Base-by-base conservation (phyloP, 2,797 vertebrate species). In the Pseudomugil tenellus region DNA sequence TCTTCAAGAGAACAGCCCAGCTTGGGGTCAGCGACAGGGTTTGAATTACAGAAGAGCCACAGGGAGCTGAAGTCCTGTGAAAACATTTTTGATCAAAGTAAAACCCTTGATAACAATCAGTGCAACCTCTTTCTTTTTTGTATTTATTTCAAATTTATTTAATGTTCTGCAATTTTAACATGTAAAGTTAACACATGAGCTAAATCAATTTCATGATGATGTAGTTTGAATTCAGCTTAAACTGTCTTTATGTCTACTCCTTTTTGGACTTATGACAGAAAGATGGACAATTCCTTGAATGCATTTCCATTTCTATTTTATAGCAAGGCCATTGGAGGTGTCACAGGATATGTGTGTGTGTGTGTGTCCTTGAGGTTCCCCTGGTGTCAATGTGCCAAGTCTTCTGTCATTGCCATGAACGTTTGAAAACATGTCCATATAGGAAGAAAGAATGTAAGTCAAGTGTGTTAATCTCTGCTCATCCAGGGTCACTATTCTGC, bases 281-380 rank as follows among this genome's bases (percentile, higher is more conserved):
- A 67, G 58, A 74, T 75, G 34, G 66, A 67, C 46, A 2, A 59
- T 51, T 63, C 67, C 67, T 84, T 78, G 62, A 72, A 55, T 58
- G 12, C 26, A 39, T 31, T 57, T 76, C 34, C 55, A 21, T 16
- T 34, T 67, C 9, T 56, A n/a, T 6, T 4, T 3, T 48, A 26
- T 26, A 19, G 3, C 57, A 69, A 76, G 63, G 64, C 63, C 43
- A 39, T 29, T 46, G 12, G 32, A 57, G 28, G 54, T 66, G 53
- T 73, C 3, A 34, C 28, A 23, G 21, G 16, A 32, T 56, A 49
- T 61, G 32, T 64, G 49, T 55, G 52, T 64, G 63, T 69, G 67
- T 63, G 49, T 55, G 52, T 64, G 63, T 69, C 67, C 63, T 71
- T 71, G 26, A 55, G n/a, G 11, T 62, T 26, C 43, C 48, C 56